Conservation (phyloP, 1,140 invertebrate species). For the Rhagoletis pomonella region DNA sequence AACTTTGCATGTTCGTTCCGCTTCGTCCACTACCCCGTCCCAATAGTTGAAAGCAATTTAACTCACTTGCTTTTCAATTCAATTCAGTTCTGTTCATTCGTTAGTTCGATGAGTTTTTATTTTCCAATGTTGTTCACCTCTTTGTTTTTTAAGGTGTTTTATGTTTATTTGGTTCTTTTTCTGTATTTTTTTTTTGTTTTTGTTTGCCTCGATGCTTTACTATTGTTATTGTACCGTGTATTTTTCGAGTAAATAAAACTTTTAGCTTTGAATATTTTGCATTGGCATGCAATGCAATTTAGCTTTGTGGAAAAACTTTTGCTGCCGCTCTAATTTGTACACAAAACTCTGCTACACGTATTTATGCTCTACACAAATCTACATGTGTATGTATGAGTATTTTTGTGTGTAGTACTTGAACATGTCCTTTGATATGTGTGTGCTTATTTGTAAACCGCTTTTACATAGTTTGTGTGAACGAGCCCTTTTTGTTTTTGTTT, state of each 20-base stretch:
- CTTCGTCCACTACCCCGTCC: slow-evolving; percentile 2
- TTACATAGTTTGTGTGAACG: background rate
- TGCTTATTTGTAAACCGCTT: slow-evolving; percentile 20
- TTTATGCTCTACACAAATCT: background rate
- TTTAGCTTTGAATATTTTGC: slow-evolving; percentile 51
- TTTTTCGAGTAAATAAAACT: slow-evolving; percentile 46
- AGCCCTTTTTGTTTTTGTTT: background rate
- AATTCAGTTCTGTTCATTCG: slow-evolving; percentile 31
- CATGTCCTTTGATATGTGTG: background rate
- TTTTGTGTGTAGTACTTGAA: background rate
- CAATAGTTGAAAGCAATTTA: slow-evolving; percentile 26
- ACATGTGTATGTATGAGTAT: background rate
- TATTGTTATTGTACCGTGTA: slow-evolving; percentile 15
- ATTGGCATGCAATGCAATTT: slow-evolving; percentile 51
- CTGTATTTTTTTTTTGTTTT: background rate
- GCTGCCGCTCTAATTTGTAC: slow-evolving; percentile 49
- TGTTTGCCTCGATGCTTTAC: background rate
- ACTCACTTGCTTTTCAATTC: slow-evolving; percentile 34
- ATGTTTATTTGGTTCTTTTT: slow-evolving; percentile 22
- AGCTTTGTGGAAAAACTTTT: slow-evolving; percentile 47
- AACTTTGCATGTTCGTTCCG: slow-evolving; percentile 42
- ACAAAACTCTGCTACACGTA: background rate
- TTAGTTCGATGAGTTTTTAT: slow-evolving; percentile 47
- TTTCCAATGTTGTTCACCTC: slow-evolving; percentile 21
- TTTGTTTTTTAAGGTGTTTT: slow-evolving; percentile 39